Conservation (phyloP, 2,797 vertebrate species). For the Lemur catta region DNA sequence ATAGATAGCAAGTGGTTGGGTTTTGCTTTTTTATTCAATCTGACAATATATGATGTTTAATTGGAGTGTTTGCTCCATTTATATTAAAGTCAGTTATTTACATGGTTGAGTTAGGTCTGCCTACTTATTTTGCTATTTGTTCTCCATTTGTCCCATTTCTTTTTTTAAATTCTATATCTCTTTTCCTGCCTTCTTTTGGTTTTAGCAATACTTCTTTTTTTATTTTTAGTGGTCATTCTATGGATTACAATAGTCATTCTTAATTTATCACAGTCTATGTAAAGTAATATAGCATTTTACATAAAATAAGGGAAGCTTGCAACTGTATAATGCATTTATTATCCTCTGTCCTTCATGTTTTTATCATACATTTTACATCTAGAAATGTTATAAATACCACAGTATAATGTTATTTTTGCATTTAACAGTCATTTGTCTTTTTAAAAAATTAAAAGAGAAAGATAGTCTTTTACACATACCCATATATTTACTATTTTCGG, state of each 20-base stretch:
- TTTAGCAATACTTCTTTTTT: not conserved
- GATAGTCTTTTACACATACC: rapidly evolving
- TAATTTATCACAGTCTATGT: too few species aligned
- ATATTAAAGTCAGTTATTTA: rapidly evolving
- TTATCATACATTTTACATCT: not conserved
- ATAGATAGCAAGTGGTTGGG: rapidly evolving
- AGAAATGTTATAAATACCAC: not conserved
- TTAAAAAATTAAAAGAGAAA: not conserved
- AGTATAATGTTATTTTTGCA: not conserved
- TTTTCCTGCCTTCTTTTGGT: not conserved
- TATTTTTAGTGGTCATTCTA: not conserved
- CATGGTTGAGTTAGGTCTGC: rapidly evolving
- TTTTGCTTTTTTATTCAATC: not conserved
- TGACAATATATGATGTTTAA: not conserved
- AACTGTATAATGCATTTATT: not conserved
- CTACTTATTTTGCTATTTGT: not conserved
- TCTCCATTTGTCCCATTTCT: not conserved
- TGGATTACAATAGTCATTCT: not conserved
- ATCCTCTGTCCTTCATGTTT: not conserved
- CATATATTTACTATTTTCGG: too few species aligned
- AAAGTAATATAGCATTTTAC: not conserved
- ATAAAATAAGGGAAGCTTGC: not conserved
- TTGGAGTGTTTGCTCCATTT: too few species aligned
- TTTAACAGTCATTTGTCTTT: not conserved
- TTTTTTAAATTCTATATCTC: not conserved